Evolutionary conservation across 2,888 invertebrate genomes (phyloP), one percentile per base, ranked within the genome.

Genomic region (Yponomeuta evonymella): DNA sequence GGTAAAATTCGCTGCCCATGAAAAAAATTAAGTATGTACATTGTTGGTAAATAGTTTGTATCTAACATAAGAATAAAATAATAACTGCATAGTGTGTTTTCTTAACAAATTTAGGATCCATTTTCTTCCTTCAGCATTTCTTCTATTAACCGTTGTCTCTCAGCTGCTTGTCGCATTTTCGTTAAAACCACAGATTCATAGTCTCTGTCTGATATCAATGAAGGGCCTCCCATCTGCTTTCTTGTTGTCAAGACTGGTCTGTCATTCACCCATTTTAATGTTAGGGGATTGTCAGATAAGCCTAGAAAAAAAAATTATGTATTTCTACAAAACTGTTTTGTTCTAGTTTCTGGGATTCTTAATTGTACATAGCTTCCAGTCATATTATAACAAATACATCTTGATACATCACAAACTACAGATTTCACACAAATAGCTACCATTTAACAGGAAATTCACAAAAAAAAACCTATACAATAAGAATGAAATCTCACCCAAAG

Each of bases 81-180:
- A 43, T 43, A 5, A 15, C 15, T 58, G 51, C 51, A 51, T 6
- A 43, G 51, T 58, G 15, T 4, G 51, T 58, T 58, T 58, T 58
- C 51, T 58, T 8, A 72, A 23, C 23, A 23, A 23, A 72, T 71
- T 71, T 73, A 43, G 75, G 66, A 43, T 69, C 48, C 77, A 73
- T 87, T 82, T 74, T 94, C 94, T 84, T 94, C 94, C 73, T 92
- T 93, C 83, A 93, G 83, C 93, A 96, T 94, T 89, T 96, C 92
- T 78, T 95, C 95, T 78, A 96, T 95, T 74, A 96, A 79, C 73
- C 92, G 93, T 86, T 97, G 97, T 70, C 97, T 93, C 87, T 98
- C 97, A 79, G 97, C 96, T 5, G 97, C 97, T 90, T 96, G 96
- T 72, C 96, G 92, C 90, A 98, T 90, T 88, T 96, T 96, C 73